Evolutionary conservation across 1,140 invertebrate species (phyloP), one percentile per base, ranked within the genome.

Genomic region (Antheraea pernyi): DNA sequence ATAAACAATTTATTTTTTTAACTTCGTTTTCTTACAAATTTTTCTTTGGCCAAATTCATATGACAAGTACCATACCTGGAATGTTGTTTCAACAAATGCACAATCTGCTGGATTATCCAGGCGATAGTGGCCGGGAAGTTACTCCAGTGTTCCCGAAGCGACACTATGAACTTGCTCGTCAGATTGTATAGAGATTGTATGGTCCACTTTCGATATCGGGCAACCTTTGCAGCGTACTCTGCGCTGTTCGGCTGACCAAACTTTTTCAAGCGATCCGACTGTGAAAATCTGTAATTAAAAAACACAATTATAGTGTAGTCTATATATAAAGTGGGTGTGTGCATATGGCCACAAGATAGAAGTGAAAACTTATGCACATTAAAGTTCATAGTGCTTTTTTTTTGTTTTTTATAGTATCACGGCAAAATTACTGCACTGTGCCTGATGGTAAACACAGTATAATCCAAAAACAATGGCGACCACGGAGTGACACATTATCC

Each of bases 101-200:
- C 95, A 77, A 97, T 95, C 76, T 97, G 96, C 72, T 95, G 94
- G 0, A 97, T 94, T 46, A 97, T 93, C 96, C 96, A 97, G 39
- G 95, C 94, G 9, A 97, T 91, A n/a, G 95, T 94, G 7, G 96
- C 95, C 0, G 99, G 99, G 92, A 99, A 99, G 81, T 97, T 97
- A 68, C 97, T 95, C 93, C 99, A 96, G 85, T 97, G 98, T 72
- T 97, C 96, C 60, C 95, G 94, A 72, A 99, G 95, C 61, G 97
- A 97, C 8, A 94, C 91, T 65, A 99, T 96, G 84, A 99, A 99
- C 76, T 94, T 93, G 81, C 95, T 95, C 0, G 97, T 95, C 46
- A 99, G 94, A 22, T 95, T 94, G 67, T 96, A 96, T 68, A 99
- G 93, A 76, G 97, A 97, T 65, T 96, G 95, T n/a, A 98, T 94